Evolutionary conservation across 2,888 invertebrate genomes (phyloP), one percentile per base, ranked within the genome.

Genomic region (Hemistola chrysoprasaria): DNA sequence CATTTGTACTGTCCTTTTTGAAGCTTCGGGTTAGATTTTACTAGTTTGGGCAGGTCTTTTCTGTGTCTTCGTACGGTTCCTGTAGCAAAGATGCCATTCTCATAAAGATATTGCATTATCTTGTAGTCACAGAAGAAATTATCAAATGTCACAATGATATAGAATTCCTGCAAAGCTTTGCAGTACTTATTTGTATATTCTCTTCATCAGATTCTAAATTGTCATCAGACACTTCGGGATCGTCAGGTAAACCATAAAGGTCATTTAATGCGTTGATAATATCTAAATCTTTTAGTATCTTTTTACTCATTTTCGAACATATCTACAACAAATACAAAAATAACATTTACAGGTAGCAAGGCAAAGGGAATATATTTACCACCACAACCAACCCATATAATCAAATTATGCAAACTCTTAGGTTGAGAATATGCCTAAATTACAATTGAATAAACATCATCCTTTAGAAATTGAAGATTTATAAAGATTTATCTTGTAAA

Each of bases 1-100:
- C 55, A 60, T 32, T 62, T 59, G 42, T 38, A 61, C 3, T 63
- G 11, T 8, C 59, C 57, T 55, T 54, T 61, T 45, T 37, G 29
- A 16, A 61, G 22, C 21, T 45, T 55, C 42, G 50, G 31, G 25
- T 22, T 39, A 23, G 4, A 3, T 40, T 30, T 40, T n/a, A n/a
- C n/a, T n/a, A n/a, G n/a, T n/a, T n/a, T n/a, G n/a, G n/a, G n/a
- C n/a, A 4, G 9, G 9, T 34, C 21, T 38, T 59, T 63, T 41
- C 59, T 42, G 32, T 47, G 40, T 50, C 29, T 38, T 28, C 56
- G 11, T 5, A 62, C 53, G 6, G 56, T 62, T 38, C 50, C 59
- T 20, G 36, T 46, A 20, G 50, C 43, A 28, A 36, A 41, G 24
- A 61, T 48, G 23, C 29, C 36, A 20, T 49, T 46, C 11, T 51